Percentiles rank a stretch among this genome's conserved stretches.
Evolutionary conservation across 2,888 invertebrate species (phyloP).

Genomic region (Brachyptera putata): DNA sequence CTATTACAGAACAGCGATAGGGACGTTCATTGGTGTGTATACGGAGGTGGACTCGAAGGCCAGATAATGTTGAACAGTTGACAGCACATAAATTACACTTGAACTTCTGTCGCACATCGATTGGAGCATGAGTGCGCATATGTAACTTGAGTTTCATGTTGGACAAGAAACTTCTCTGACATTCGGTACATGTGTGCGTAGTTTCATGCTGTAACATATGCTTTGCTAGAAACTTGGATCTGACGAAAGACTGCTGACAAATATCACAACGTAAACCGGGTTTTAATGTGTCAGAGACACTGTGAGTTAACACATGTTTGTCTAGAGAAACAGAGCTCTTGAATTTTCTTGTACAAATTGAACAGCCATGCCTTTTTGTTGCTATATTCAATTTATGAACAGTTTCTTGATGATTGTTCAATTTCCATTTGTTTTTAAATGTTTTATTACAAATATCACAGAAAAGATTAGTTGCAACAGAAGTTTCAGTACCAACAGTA

Average conservation of each 20-base stretch:
- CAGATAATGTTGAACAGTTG: constrained; percentile 23
- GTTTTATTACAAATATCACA: constrained; percentile 27
- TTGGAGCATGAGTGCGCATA: constrained; percentile 13
- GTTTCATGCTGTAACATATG: constrained; percentile 23
- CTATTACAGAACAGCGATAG: constrained; percentile 25
- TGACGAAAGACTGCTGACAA: constrained; percentile 27
- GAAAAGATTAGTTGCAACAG: neutral
- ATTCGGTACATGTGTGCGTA: constrained; percentile 11
- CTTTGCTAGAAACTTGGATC: constrained; percentile 24
- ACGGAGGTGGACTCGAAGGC: constrained; percentile 29
- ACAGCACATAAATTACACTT: constrained; percentile 27
- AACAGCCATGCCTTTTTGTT: neutral
- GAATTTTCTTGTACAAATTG: neutral
- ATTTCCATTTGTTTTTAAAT: constrained; percentile 24
- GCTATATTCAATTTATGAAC: neutral
- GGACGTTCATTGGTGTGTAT: constrained; percentile 32
- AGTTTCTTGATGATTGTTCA: constrained; percentile 24
- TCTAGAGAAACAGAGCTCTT: neutral
- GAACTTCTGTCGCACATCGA: constrained; percentile 20
- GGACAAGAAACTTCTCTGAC: constrained; percentile 14
- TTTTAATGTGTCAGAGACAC: constrained; percentile 2
- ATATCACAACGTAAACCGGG: constrained; percentile 17
- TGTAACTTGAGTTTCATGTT: constrained; percentile 23
- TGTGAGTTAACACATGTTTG: constrained; percentile 26
- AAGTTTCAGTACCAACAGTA: neutral